Base-by-base conservation (phyloP, 2,888 invertebrate genomes). In the Operophtera brumata region DNA sequence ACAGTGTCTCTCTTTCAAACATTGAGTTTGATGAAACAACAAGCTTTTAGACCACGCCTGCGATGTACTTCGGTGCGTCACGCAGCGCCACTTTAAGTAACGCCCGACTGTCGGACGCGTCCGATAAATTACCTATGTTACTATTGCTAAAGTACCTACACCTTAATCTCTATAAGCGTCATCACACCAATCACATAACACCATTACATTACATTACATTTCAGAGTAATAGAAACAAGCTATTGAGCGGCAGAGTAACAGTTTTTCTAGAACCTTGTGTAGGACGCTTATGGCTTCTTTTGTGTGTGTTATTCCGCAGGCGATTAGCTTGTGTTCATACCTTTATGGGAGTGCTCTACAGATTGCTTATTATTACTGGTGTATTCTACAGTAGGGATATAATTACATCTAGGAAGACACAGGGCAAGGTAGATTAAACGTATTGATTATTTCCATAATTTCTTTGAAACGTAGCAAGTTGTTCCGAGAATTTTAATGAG, bases 171-270 rank as follows among this genome's bases (percentile, higher is more conserved):
- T 87, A 86, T 87, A 88, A 88, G 88, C 88, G 87, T 87, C 79
- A 77, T 86, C 77, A 88, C 87, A 87, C 80, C 84, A 79, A 88
- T 86, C 85, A 88, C 82, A 81, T 75, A 71, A 80, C 79, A 83
- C 78, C 77, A 68, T 82, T n/a, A n/a, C n/a, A 78, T 43, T 51
- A 56, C 47, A 45, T 34, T 74, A 73, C 74, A 68, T 67, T 71
- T 73, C 66, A 72, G 67, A 78, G 76, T 45, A 74, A 9, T 64
- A 72, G 72, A 70, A 70, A 78, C 69, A 78, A 70, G 69, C 70
- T 70, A 52, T 30, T 7, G 26, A 30, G 30, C 20, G 20, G 20
- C 20, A 20, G n/a, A n/a, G n/a, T n/a, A n/a, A n/a, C n/a, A n/a
- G n/a, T n/a, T n/a, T n/a, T n/a, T n/a, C n/a, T n/a, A n/a, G n/a